Percentiles rank a stretch among this genome's conserved stretches.
phyloP scores from a whole-genome alignment of 1,140 invertebrate species.

The Pectinophora gossypiella region DNA sequence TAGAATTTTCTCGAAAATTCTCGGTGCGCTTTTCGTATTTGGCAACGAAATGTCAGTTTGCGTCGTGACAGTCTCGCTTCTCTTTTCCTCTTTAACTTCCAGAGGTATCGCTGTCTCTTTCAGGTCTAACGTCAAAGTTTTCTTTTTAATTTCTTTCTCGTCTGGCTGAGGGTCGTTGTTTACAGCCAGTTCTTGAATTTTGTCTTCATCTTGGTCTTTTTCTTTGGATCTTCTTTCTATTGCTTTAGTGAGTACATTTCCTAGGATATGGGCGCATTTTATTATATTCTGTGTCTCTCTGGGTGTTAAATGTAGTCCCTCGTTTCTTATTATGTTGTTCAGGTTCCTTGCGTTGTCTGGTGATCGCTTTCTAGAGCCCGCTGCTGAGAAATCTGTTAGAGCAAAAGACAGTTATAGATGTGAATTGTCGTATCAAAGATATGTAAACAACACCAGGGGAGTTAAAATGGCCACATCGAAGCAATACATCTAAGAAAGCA shows the following conservation, averaged over 20 bases:
- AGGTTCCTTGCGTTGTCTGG: conserved; percentile 44
- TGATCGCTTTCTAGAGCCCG: conserved; percentile 41
- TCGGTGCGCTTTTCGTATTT: conserved; percentile 64
- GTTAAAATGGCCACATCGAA: no score
- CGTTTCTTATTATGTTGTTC: conserved; percentile 51
- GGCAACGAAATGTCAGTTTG: conserved; percentile 65
- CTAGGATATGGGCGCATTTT: conserved; percentile 61
- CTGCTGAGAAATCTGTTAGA: conserved; percentile 44
- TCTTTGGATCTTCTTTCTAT: conserved; percentile 48
- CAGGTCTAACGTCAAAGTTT: conserved; percentile 45
- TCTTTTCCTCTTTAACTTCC: conserved; percentile 48
- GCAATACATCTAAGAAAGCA: no score
- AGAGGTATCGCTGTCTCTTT: conserved; percentile 49
- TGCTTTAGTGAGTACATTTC: conserved; percentile 50
- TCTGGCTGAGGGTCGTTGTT: conserved; percentile 36
- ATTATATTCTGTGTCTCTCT: conserved; percentile 60
- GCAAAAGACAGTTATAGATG: conserved; percentile 3
- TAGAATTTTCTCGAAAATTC: conserved; percentile 65
- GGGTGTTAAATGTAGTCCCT: conserved; percentile 52
- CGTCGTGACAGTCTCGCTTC: conserved; percentile 48
- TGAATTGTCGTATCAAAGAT: no score
- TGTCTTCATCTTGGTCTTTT: conserved; percentile 14
- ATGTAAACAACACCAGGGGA: no score
- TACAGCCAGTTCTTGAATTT: conserved; percentile 33
- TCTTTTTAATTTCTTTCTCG: conserved; percentile 41